Base-by-base conservation (phyloP, 2,888 invertebrate genomes). In the Ectemnius cavifrons region DNA sequence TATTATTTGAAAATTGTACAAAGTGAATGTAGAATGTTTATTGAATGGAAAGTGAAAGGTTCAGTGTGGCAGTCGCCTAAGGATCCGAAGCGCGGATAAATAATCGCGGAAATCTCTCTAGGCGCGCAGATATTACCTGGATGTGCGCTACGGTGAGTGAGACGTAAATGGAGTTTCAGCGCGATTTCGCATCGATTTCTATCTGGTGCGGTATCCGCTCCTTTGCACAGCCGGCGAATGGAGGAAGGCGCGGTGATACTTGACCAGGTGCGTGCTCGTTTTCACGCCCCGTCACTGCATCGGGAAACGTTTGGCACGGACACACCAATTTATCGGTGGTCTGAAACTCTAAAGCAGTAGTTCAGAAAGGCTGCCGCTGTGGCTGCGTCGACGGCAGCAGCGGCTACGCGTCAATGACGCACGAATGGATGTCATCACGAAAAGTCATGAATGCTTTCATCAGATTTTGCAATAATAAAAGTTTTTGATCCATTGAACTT, bases 131-230 rank as follows among this genome's bases (percentile, higher is more conserved):
- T 84, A 77, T 71, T 71, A 73, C 71, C 58, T 49, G 16, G 76
- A 73, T 14, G n/a, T 52, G 52, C 71, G 67, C 70, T 61, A 65
- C 57, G 67, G 67, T 80, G 86, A 86, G 83, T 86, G 82, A 85
- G 85, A 86, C 81, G 85, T 86, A 85, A 85, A 85, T 84, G 85
- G 83, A 85, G 84, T 85, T 82, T 78, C 77, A 73, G 79, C 68
- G 75, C 78, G 84, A 82, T 83, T 80, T 74, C 79, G 78, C 82
- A 77, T 83, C 81, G 83, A 84, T 82, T 83, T 82, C 82, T 77
- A 82, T 84, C 82, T 78, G 80, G 80, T 78, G 77, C 71, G 75
- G 77, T 82, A 75, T 81, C 79, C 67, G 67, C 37, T 76, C 58
- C 58, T 27, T 52, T 37, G 6, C 52, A 8, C 63, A n/a, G n/a